Evolutionary conservation across 2,888 invertebrate genomes (phyloP).

Genomic region (Agriotes lineatus): DNA sequence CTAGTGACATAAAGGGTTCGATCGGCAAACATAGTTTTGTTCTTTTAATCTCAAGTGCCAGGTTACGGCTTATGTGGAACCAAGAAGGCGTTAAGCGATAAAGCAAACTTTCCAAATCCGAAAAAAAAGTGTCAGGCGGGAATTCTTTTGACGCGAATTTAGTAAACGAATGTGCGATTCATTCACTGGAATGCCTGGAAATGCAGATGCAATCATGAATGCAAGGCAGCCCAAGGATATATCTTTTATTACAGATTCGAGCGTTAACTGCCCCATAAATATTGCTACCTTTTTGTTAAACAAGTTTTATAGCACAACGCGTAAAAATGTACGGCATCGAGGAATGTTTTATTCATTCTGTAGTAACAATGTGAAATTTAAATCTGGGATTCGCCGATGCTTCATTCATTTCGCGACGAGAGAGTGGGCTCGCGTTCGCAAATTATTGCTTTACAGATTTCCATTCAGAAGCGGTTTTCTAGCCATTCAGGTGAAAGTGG

Average conservation of each 20-base stretch:
- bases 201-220: constrained; percentile 23
- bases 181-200: constrained; percentile 17
- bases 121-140: too few relatives aligned
- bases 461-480: constrained; percentile 4
- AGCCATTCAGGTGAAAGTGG: background rate
- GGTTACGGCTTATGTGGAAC: too few relatives aligned
- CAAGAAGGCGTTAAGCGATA: too few relatives aligned
- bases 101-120: too few relatives aligned
- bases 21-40: background rate
- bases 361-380: constrained; percentile 27
- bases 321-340: constrained; percentile 25
- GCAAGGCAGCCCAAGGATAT: constrained; percentile 17
- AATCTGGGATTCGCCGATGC: background rate
- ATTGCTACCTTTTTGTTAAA: constrained; percentile 31
- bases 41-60: too few relatives aligned
- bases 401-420: constrained; percentile 12
- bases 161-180: constrained; percentile 11
- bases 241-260: constrained; percentile 28
- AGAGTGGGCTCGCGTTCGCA: background rate
- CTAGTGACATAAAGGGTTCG: constrained; percentile 2
- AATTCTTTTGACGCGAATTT: background rate
- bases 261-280: constrained; percentile 31
- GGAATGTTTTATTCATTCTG: constrained; percentile 35
- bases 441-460: background rate
- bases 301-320: constrained; percentile 28